Evolutionary conservation across 2,113 vertebrate genomes (phyloP).

Genomic region (Silurus meridionalis): DNA sequence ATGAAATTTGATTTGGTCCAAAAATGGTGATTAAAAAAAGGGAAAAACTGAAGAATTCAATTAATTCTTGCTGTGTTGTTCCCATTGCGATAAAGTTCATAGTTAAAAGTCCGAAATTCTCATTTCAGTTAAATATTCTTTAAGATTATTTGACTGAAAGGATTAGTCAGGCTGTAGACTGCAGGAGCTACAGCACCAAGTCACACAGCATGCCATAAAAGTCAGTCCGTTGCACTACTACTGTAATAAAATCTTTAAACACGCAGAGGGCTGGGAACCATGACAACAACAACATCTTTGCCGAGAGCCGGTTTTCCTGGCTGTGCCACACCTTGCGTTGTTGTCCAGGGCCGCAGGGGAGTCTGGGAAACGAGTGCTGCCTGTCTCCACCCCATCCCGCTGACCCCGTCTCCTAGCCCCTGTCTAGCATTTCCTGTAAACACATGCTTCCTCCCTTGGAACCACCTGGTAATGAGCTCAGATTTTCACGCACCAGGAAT

Average conservation of each 20-base stretch:
- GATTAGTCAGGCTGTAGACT: neutral
- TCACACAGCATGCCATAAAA: neutral
- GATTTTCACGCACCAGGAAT: slow-evolving; percentile 67
- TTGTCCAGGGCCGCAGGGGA: slow-evolving; percentile 63
- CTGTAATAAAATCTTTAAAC: slow-evolving; percentile 22
- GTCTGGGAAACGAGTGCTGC: slow-evolving; percentile 59
- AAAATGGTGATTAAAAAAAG: neutral
- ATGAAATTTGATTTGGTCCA: too few species aligned
- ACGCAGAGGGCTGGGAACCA: slow-evolving; percentile 43
- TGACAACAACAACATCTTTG: slow-evolving; percentile 60
- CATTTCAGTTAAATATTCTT: neutral
- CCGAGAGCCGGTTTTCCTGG: slow-evolving; percentile 62
- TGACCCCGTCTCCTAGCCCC: slow-evolving; percentile 66
- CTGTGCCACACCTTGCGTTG: slow-evolving; percentile 67
- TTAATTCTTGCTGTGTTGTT: neutral
- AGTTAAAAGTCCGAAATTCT: neutral
- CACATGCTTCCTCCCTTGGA: slow-evolving; percentile 83
- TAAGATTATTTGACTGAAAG: neutral
- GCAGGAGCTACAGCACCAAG: neutral
- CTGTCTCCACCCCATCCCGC: slow-evolving; percentile 55
- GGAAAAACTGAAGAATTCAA: neutral
- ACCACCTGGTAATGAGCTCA: slow-evolving; percentile 83
- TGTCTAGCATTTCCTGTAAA: slow-evolving; percentile 95
- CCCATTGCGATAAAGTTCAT: neutral
- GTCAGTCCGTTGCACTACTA: slow-evolving; percentile 6